Percentiles rank a stretch among this genome's conserved stretches.
phyloP scores from a whole-genome alignment of 2,888 invertebrate species.

The Ferrisia virgata region DNA sequence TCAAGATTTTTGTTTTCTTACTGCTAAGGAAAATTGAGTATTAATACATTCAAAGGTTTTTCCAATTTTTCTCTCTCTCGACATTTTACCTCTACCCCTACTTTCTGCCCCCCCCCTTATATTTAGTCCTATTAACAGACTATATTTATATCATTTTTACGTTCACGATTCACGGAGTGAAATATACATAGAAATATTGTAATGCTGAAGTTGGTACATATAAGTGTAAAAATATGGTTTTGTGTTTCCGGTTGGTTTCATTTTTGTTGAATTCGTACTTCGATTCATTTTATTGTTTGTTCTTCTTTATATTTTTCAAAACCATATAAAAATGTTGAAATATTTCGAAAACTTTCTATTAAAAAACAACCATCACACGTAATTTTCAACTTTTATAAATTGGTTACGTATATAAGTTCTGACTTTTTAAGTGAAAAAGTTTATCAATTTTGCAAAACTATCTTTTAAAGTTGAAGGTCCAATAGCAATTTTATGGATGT shows the following conservation, averaged over 20 bases:
- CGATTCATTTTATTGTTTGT: background rate
- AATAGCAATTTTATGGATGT: constrained; percentile 1
- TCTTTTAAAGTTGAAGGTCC: constrained; percentile 6
- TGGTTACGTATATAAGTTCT: background rate
- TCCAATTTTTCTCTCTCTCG: no score
- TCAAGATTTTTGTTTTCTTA: no score
- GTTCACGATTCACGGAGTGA: no score
- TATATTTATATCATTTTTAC: no score
- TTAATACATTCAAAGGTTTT: no score
- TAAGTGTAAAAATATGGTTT: no score
- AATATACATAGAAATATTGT: no score
- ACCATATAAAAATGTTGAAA: background rate
- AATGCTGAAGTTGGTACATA: no score
- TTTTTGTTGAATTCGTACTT: background rate
- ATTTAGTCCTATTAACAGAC: no score
- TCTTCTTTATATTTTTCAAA: background rate
- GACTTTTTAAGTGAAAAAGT: constrained; percentile 19
- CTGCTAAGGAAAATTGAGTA: no score
- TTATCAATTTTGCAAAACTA: background rate
- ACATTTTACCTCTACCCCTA: no score
- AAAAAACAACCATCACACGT: background rate
- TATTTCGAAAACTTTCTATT: background rate
- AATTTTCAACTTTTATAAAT: constrained; percentile 1
- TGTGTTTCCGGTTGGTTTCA: background rate
- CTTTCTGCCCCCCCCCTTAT: no score